Evolutionary conservation across 2,113 vertebrate genomes (phyloP).

Genomic region (Varanus salvator): DNA sequence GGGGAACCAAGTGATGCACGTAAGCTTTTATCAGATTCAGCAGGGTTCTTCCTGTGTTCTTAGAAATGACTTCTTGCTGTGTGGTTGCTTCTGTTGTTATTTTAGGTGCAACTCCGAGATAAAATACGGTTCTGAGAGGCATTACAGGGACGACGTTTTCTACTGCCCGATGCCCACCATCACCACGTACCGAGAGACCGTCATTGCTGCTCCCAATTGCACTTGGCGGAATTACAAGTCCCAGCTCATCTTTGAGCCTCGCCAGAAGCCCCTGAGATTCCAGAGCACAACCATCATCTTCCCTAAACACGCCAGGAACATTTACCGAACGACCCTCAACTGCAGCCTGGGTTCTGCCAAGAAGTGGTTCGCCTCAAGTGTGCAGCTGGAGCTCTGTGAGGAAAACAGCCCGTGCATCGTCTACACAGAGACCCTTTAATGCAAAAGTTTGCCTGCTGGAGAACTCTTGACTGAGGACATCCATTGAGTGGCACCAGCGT

Average conservation of each 20-base stretch:
- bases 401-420: constrained; percentile 79
- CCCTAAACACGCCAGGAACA: constrained; percentile 89
- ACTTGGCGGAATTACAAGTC: constrained; percentile 96
- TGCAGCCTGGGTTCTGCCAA: constrained; percentile 85
- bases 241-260: constrained; percentile 92
- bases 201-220: constrained; percentile 88
- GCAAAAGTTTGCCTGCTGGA: not conserved
- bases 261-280: constrained; percentile 88
- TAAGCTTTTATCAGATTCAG: not conserved
- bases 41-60: not conserved
- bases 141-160: constrained; percentile 87
- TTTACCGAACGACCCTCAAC: constrained; percentile 95
- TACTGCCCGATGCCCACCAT: constrained; percentile 87
- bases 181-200: constrained; percentile 91
- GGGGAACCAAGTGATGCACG: not conserved
- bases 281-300: constrained; percentile 94
- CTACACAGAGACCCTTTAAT: constrained; percentile 83
- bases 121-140: constrained; percentile 90
- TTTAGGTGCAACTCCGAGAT: constrained; percentile 91
- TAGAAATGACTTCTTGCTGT: not conserved
- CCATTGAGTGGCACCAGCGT: not conserved
- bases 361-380: constrained; percentile 90
- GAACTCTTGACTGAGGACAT: constrained; percentile 12
- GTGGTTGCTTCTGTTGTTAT: too few relatives aligned
- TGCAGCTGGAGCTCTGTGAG: constrained; percentile 87